A percentile compares a stretch with the other conserved stretches of the same genome.
Evolutionary conservation across 1,140 invertebrate species (phyloP).

Genomic region (Ridgeia piscesae): DNA sequence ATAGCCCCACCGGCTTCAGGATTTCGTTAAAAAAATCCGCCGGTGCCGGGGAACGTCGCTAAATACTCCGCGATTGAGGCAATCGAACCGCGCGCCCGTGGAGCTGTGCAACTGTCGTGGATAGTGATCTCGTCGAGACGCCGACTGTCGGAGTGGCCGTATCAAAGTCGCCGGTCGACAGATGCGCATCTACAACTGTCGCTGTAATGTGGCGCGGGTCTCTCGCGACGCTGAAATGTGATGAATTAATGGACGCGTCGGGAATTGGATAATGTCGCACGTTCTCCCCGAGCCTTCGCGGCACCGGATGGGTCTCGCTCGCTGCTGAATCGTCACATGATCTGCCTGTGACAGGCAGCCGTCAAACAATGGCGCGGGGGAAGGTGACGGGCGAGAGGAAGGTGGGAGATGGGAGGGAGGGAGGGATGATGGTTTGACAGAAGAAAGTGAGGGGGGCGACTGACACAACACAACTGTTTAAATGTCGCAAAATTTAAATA

Average conservation of each 20-base stretch:
- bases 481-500: neutral
- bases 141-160: neutral
- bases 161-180: neutral
- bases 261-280: neutral
- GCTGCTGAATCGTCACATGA: neutral
- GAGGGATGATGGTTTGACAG: neutral
- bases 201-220: neutral
- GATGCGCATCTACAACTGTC: neutral
- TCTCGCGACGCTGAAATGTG: neutral
- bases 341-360: neutral
- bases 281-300: neutral
- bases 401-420: neutral
- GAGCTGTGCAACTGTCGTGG: neutral
- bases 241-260: slow-evolving; percentile 4
- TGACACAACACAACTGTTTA: neutral
- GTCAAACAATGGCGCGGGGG: neutral
- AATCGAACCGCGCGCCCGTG: neutral
- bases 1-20: neutral
- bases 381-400: neutral
- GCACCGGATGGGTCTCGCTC: neutral
- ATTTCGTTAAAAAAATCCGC: neutral
- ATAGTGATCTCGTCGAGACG: neutral
- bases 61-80: neutral
- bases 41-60: neutral
- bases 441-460: no score